Conservation (phyloP, 2,797 vertebrate species). For the Ptychobarbus kaznakovi region DNA sequence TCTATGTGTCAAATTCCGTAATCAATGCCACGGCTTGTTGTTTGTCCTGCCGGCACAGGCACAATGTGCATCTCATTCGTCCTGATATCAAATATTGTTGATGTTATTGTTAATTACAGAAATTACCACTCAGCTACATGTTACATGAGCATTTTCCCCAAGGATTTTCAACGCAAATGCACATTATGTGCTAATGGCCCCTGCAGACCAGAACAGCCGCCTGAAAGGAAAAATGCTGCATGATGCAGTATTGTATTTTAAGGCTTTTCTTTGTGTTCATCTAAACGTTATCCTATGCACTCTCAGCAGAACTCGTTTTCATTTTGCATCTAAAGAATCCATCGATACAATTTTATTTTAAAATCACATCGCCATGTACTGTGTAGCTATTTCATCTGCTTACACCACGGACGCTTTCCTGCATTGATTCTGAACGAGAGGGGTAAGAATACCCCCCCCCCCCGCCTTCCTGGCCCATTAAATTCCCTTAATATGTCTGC, state of each 20-base stretch:
- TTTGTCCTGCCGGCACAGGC: neutral
- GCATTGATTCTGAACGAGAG: conserved; percentile 41
- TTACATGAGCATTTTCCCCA: neutral
- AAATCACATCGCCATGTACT: conserved; percentile 14
- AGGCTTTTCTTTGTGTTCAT: conserved; percentile 10
- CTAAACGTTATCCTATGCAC: conserved; percentile 12
- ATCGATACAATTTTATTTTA: conserved; percentile 25
- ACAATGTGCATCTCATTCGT: neutral
- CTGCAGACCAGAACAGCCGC: neutral
- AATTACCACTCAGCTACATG: neutral
- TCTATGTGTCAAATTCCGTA: neutral
- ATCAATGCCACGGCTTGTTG: neutral
- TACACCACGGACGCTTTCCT: conserved; percentile 16
- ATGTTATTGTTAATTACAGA: conserved; percentile 1
- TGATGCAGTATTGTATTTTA: conserved; percentile 43
- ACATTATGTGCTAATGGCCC: conserved; percentile 15
- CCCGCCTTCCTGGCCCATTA: conserved; percentile 7
- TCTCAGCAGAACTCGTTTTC: conserved; percentile 40
- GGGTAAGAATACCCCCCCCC: conserved; percentile 18
- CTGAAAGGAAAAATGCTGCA: conserved; percentile 18
- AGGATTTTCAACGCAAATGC: conserved; percentile 3
- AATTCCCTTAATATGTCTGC: conserved; percentile 47
- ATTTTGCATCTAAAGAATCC: conserved; percentile 21
- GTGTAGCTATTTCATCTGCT: conserved; percentile 18
- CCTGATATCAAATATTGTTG: conserved; percentile 32